Evolutionary conservation across 2,888 invertebrate species (phyloP).

Genomic region (Pyrrhosoma nymphula): DNA sequence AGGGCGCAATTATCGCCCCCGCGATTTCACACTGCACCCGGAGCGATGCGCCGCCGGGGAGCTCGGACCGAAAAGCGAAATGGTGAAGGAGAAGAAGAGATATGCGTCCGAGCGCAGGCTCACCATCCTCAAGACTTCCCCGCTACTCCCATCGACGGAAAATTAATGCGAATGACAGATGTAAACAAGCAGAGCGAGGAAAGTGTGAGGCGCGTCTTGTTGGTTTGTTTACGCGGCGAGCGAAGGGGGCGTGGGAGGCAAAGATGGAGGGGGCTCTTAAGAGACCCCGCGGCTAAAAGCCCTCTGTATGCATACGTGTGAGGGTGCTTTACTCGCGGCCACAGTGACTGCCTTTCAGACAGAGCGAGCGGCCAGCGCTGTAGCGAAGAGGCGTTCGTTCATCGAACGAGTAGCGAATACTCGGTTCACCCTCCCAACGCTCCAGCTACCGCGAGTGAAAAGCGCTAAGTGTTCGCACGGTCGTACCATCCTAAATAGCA

Average conservation of each 20-base stretch:
- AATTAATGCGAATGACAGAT: slow-evolving; percentile 32
- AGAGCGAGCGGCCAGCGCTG: not conserved
- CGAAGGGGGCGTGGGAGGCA: not conserved
- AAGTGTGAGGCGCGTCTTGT: slow-evolving; percentile 14
- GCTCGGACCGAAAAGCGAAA: not conserved
- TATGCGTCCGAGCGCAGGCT: not conserved
- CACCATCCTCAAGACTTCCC: not conserved
- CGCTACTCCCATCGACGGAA: slow-evolving; percentile 22
- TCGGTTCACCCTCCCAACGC: no score
- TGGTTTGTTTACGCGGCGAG: slow-evolving; percentile 15
- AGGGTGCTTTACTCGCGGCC: not conserved
- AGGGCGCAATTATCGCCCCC: not conserved
- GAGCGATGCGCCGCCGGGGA: not conserved
- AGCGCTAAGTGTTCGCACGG: no score
- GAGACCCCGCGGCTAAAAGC: no score
- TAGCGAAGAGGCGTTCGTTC: not conserved
- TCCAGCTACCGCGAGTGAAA: no score
- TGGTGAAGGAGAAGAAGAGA: not conserved
- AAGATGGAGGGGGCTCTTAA: no score
- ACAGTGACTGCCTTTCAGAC: not conserved
- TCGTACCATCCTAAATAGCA: no score
- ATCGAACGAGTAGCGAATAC: not conserved
- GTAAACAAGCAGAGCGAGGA: not conserved
- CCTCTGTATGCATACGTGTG: not conserved
- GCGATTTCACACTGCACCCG: not conserved